Percentiles rank a stretch among this genome's conserved stretches.
Conservation (phyloP, 92 coral and sea anemone genomes). For the Phenganax subtilis region DNA sequence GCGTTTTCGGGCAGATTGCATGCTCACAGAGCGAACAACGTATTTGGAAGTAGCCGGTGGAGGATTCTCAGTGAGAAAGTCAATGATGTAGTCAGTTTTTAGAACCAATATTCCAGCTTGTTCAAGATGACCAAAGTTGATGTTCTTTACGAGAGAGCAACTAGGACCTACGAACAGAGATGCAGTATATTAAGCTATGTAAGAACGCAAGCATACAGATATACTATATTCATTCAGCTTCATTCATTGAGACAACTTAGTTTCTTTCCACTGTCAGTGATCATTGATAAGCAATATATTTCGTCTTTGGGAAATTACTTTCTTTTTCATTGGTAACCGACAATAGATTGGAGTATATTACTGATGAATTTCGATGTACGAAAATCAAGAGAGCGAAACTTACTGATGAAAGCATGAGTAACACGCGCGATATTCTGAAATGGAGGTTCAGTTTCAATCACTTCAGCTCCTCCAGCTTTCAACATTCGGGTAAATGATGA, state of each 20-base stretch:
- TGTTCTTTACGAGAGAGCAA: slow-evolving; percentile 46
- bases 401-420: slow-evolving; percentile 87
- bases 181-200: background rate
- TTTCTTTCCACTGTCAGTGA: too few relatives aligned
- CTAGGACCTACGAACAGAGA: slow-evolving; percentile 53
- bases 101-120: slow-evolving; percentile 59
- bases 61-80: slow-evolving; percentile 83
- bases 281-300: too few relatives aligned
- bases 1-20: slow-evolving; percentile 4
- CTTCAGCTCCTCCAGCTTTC: slow-evolving; percentile 94
- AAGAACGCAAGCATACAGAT: background rate
- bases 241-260: too few relatives aligned
- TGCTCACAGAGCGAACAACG: slow-evolving; percentile 53
- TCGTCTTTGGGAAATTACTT: too few relatives aligned
- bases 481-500: slow-evolving; percentile 75
- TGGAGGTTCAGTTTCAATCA: slow-evolving; percentile 67
- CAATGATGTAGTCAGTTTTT: slow-evolving; percentile 88
- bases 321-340: too few relatives aligned
- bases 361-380: background rate
- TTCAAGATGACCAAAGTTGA: slow-evolving; percentile 59
- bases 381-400: slow-evolving; percentile 24
- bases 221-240: too few relatives aligned
- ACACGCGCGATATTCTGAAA: slow-evolving; percentile 58
- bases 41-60: slow-evolving; percentile 73
- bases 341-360: too few relatives aligned